Percentiles rank a stretch among this genome's conserved stretches.
Conservation (phyloP, 2,888 invertebrate species). For the Zaprionus bogoriensis region DNA sequence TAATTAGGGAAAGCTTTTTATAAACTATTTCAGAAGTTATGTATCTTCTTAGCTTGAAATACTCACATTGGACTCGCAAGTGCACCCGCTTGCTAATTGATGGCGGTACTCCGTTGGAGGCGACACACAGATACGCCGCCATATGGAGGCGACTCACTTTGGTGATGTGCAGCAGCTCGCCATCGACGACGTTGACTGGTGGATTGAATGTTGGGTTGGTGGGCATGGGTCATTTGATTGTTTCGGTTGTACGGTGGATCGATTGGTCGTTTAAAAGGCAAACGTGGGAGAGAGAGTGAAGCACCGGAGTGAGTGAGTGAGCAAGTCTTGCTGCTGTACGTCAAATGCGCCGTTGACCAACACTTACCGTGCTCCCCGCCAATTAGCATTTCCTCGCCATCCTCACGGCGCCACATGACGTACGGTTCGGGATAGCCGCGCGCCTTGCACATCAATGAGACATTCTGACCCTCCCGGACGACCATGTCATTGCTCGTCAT, state of each 20-base stretch:
- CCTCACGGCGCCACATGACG: constrained; percentile 96
- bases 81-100: constrained; percentile 93
- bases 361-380: constrained; percentile 92
- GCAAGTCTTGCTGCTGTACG: constrained; percentile 2
- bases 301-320: constrained; percentile 16
- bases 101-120: constrained; percentile 95
- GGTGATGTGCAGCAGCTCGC: constrained; percentile 91
- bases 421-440: constrained; percentile 95
- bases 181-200: constrained; percentile 93
- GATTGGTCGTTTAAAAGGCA: not conserved
- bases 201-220: too few species aligned
- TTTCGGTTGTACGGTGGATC: too few species aligned
- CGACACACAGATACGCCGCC: constrained; percentile 96
- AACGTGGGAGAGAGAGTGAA: constrained; percentile 2
- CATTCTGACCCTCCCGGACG: constrained; percentile 93
- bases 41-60: too few species aligned
- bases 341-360: not conserved
- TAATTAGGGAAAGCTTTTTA: too few species aligned
- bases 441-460: constrained; percentile 93
- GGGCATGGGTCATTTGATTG: too few species aligned
- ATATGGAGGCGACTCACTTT: constrained; percentile 95
- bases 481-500: constrained; percentile 96
- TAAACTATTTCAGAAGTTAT: too few species aligned
- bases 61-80: constrained; percentile 93
- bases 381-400: constrained; percentile 93